These are phyloP conservation scores for Odontesthes bonariensis DNA, from an alignment of 2,113 vertebrate genomes.

Conservation along the genomic window DNA sequence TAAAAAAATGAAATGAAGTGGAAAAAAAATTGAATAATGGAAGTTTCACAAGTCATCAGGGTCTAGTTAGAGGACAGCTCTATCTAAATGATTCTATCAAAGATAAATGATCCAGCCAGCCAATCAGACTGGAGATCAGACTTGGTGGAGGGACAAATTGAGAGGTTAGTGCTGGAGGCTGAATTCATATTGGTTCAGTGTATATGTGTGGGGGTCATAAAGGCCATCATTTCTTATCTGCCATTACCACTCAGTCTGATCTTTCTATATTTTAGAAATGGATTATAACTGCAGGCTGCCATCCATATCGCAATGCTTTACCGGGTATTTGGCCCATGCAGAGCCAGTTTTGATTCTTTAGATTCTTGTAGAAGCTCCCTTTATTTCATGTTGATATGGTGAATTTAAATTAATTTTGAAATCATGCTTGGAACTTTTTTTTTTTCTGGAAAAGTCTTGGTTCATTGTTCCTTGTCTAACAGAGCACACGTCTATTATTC, in stretches of 20 bases:
- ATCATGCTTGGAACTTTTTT: not conserved
- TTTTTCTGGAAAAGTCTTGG: not conserved
- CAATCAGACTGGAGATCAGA: constrained; percentile 57
- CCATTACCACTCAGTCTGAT: constrained; percentile 36
- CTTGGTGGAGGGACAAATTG: constrained; percentile 25
- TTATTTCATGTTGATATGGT: not conserved
- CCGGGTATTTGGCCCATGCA: no score
- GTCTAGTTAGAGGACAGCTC: constrained; percentile 24
- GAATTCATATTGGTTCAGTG: constrained; percentile 19
- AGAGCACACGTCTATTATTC: no score
- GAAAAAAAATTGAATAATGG: not conserved
- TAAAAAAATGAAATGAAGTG: not conserved
- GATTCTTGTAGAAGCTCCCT: constrained; percentile 20
- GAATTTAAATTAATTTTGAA: constrained; percentile 13
- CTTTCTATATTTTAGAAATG: constrained; percentile 44
- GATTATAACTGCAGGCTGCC: constrained; percentile 24
- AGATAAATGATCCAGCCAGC: constrained; percentile 35
- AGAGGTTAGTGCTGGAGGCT: constrained; percentile 32
- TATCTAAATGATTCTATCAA: constrained; percentile 42
- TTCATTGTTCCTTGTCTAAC: no score
- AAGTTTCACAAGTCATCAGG: constrained; percentile 34
- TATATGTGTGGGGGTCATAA: constrained; percentile 8
- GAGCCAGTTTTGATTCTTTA: constrained; percentile 10
- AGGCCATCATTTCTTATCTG: constrained; percentile 50
- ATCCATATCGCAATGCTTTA: constrained; percentile 22